phyloP scores from a whole-genome alignment of 2,113 vertebrate species.

The Vireo altiloquus region DNA sequence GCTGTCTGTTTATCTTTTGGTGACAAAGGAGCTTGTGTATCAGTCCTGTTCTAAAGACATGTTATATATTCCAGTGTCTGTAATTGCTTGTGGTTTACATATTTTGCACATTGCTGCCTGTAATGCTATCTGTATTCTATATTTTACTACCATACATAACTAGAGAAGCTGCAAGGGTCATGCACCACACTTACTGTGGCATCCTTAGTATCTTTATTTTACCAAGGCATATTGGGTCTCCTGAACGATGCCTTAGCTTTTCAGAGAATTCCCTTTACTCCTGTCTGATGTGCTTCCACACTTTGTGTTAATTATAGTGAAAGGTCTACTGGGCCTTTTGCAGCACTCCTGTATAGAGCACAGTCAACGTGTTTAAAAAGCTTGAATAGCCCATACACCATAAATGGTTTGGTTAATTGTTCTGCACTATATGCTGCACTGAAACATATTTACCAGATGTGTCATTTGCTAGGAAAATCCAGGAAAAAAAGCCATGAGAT shows the following conservation, averaged over 20 bases:
- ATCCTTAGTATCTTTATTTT: background rate
- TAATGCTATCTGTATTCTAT: background rate
- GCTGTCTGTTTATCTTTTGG: background rate
- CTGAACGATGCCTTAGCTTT: background rate
- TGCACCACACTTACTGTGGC: too few relatives aligned
- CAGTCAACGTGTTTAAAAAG: background rate
- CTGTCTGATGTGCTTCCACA: background rate
- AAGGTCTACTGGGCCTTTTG: background rate
- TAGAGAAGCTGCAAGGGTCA: background rate
- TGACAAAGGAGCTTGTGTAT: background rate
- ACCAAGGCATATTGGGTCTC: background rate
- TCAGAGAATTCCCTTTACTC: background rate
- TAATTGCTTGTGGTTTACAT: background rate
- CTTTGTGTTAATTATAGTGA: background rate
- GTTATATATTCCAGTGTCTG: background rate
- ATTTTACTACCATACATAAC: background rate
- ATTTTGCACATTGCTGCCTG: background rate
- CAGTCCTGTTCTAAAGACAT: background rate
- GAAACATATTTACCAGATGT: background rate
- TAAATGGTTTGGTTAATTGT: background rate
- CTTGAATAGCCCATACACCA: background rate
- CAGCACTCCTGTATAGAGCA: background rate
- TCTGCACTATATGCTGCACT: background rate
- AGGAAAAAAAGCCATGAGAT: fast-evolving
- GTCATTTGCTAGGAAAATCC: background rate